Percentiles rank a stretch among this genome's conserved stretches.
phyloP scores from a whole-genome alignment of 2,888 invertebrate species.

The Stramonita haemastoma region DNA sequence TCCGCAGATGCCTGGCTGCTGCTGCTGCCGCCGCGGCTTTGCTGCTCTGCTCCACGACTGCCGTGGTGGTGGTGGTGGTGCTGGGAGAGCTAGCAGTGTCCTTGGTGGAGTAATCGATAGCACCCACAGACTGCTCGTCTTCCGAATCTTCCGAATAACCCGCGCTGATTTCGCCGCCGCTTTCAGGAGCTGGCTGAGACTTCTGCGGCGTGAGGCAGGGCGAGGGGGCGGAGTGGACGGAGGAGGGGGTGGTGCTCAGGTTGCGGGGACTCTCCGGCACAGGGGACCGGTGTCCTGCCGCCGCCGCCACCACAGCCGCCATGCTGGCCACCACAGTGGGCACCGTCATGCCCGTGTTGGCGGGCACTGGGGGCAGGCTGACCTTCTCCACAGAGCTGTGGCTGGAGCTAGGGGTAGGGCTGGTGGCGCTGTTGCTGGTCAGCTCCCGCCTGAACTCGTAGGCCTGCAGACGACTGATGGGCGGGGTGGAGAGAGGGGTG shows the following conservation, averaged over 20 bases:
- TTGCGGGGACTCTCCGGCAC: constrained; percentile 60
- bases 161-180: constrained; percentile 38
- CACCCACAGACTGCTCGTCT: constrained; percentile 55
- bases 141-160: constrained; percentile 52
- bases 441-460: constrained; percentile 85
- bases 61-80: constrained; percentile 40
- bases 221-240: constrained; percentile 60
- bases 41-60: background rate
- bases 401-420: constrained; percentile 17
- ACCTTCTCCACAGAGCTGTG: constrained; percentile 14
- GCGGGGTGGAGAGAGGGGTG: constrained; percentile 44
- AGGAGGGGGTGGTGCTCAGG: constrained; percentile 65
- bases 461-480: constrained; percentile 88
- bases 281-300: constrained; percentile 53
- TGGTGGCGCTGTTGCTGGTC: constrained; percentile 53
- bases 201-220: constrained; percentile 57
- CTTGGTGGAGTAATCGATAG: constrained; percentile 67
- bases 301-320: background rate
- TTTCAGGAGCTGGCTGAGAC: constrained; percentile 35
- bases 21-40: constrained; percentile 28
- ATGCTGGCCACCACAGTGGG: constrained; percentile 31
- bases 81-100: constrained; percentile 51
- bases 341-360: constrained; percentile 15
- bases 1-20: constrained; percentile 75
- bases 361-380: constrained; percentile 33